Conservation (phyloP, 2,797 vertebrate species). For the Simalia tracyae region DNA sequence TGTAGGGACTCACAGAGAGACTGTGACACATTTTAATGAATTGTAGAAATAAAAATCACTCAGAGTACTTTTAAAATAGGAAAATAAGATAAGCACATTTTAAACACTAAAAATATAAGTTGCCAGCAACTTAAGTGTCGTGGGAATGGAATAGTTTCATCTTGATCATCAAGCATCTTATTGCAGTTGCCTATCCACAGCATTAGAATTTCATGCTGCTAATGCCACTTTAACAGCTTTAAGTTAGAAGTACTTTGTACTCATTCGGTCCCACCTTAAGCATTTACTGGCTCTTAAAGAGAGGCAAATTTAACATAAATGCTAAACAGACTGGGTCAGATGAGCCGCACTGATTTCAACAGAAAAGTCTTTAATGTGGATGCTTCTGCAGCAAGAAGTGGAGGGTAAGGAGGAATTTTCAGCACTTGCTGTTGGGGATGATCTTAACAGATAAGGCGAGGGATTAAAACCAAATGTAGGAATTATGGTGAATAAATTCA, state of each 20-base stretch:
- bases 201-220: not conserved
- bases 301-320: not conserved
- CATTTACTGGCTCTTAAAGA: not conserved
- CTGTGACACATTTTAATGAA: not conserved
- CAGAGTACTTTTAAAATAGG: not conserved
- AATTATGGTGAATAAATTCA: not conserved
- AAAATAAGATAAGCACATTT: not conserved
- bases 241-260: not conserved
- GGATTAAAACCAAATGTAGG: not conserved
- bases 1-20: not conserved
- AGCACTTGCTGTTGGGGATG: not conserved
- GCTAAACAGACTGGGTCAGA: not conserved
- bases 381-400: not conserved
- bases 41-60: not conserved
- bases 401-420: not conserved
- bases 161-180: not conserved
- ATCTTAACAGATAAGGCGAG: not conserved
- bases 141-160: not conserved
- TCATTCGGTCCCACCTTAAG: not conserved
- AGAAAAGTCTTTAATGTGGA: not conserved
- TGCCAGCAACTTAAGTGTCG: not conserved
- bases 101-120: not conserved
- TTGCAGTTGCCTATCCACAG: not conserved
- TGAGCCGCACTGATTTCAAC: not conserved
- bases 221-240: not conserved